A percentile compares a stretch with the other conserved stretches of the same genome.
Conservation (phyloP, 53 echinoderm and acorn worm species). For the Actinopyga echinites region DNA sequence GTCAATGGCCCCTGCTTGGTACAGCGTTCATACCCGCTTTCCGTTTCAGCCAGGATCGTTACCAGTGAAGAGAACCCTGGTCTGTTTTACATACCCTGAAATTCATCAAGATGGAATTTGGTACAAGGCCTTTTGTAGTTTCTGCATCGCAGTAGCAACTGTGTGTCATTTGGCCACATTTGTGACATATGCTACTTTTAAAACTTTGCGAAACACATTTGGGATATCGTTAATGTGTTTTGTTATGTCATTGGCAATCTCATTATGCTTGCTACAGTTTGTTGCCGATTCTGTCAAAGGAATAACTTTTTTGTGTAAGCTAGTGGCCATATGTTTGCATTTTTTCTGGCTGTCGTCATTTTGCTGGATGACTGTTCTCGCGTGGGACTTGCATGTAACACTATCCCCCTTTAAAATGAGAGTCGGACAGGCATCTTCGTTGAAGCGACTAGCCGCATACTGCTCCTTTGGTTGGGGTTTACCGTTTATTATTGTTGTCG, state of each 20-base stretch:
- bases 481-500: neutral
- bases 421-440: neutral
- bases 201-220: too few relatives aligned
- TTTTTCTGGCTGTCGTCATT: neutral
- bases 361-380: slow-evolving; percentile 8
- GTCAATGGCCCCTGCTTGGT: too few relatives aligned
- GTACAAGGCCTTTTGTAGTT: too few relatives aligned
- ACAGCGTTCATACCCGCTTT: too few relatives aligned
- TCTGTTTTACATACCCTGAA: too few relatives aligned
- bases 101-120: too few relatives aligned
- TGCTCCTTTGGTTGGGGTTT: neutral
- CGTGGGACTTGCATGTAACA: slow-evolving; percentile 1
- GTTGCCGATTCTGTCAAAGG: neutral
- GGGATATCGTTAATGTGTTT: neutral
- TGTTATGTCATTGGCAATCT: slow-evolving; percentile 8
- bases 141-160: too few relatives aligned
- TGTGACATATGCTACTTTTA: neutral
- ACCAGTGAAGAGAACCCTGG: too few relatives aligned
- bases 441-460: neutral
- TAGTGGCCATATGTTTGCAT: neutral
- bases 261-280: neutral
- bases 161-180: too few relatives aligned
- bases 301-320: neutral
- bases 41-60: too few relatives aligned
- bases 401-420: neutral